These are phyloP conservation scores for Brachyrhaphis roseni DNA, from an alignment of 2,797 vertebrate genomes.

Conservation along the genomic window DNA sequence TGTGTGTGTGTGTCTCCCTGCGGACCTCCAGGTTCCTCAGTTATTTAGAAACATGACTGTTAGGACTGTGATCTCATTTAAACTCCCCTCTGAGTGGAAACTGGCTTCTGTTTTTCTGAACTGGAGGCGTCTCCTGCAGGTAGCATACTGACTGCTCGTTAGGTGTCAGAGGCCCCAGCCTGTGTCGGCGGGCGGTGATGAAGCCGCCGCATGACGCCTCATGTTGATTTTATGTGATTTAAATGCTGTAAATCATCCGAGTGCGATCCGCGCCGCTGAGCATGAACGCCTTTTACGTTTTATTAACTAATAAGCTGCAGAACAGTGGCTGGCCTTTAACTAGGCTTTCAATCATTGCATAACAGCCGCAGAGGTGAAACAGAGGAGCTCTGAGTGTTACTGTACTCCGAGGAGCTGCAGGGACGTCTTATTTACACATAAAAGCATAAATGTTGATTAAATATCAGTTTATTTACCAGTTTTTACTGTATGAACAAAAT, in stretches of 20 bases:
- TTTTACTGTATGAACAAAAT: not conserved
- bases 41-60: not conserved
- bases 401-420: not conserved
- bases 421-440: not conserved
- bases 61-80: no score
- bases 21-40: not conserved
- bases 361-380: not conserved
- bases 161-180: not conserved
- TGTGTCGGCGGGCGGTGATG: not conserved
- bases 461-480: not conserved
- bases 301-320: not conserved
- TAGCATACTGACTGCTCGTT: not conserved
- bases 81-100: no score
- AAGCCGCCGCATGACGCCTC: not conserved
- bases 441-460: not conserved
- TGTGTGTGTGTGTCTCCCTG: not conserved
- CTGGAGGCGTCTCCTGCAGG: not conserved
- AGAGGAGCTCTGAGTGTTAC: not conserved
- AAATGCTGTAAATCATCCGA: not conserved
- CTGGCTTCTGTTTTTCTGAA: no score
- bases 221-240: not conserved
- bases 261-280: not conserved
- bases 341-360: constrained; percentile 3
- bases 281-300: not conserved
- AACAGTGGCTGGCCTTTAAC: not conserved